Base-by-base conservation (phyloP, 2,113 vertebrate species). In the Strix aluco region DNA sequence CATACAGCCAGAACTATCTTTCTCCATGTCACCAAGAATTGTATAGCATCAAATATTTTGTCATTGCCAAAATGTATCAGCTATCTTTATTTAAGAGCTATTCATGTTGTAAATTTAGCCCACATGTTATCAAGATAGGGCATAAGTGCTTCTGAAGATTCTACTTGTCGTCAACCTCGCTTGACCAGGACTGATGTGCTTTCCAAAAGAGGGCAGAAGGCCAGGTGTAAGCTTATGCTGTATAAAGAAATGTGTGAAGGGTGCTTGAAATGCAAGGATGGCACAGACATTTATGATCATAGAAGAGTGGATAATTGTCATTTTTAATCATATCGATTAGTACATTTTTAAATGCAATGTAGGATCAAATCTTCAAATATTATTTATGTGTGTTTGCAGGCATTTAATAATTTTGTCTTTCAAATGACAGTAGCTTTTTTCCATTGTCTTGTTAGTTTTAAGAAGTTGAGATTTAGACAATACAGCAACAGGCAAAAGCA, bases 191-290 rank as follows among this genome's bases (percentile, higher is more conserved):
- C 22, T 44, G 36, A 32, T 47, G 38, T 3, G 1, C 36, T 88
- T 36, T 51, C 78, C 47, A 62, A 42, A 67, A 40, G 52, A 62
- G 36, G 27, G 42, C 46, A 38, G 66, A 40, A 79, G n/a, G 42
- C 27, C 8, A 10, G 10, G 8, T 32, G 18, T 32, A 12, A 1
- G 0, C 19, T 40, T 44, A 18, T 0, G 3, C 32, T 36, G 15
- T 17, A 4, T n/a, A 46, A 73, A 52, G 59, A 44, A 65, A 11
- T 14, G 7, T 36, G 55, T 51, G 49, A 62, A 62, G 9, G 23
- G 16, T 67, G 40, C 26, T 74, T 40, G 42, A 63, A 49, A 14
- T 30, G 18, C 22, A 40, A 49, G 6, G 38, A 2, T 30, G 25
- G 26, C 40, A 15, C 34, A 10, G 27, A 15, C 2, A 1, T 25